Base-by-base conservation (phyloP, 2,888 invertebrate species). In the Agrochola litura region DNA sequence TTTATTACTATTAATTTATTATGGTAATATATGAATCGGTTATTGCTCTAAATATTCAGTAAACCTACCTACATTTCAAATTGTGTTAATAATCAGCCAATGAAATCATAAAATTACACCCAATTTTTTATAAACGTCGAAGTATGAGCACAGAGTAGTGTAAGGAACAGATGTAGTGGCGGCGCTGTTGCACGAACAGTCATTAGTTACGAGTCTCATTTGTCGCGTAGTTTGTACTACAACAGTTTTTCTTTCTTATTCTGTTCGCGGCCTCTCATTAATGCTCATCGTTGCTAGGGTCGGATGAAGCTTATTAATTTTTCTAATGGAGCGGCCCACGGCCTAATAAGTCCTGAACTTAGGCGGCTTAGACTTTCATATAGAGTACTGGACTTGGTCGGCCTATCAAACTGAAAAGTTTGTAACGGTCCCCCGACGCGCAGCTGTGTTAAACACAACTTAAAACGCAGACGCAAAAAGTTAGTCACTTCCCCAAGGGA, bases 321-420 rank as follows among this genome's bases (percentile, higher is more conserved):
- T 94, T 93, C 88, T 93, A 93, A 93, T 92, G 91, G 92, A 93
- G 91, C 85, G 90, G 89, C 89, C 87, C 85, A 88, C 87, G 84
- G 89, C 79, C 87, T 94, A 93, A 93, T 94, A 94, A 94, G 89
- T 89, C 86, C 81, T 86, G 89, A 86, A 85, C 63, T 60, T 19
- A 43, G 58, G 14, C 4, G 14, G 46, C 67, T 68, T 61, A 75
- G 58, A 52, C 46, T 54, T 83, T 77, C 22, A 43, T 46, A 77
- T 68, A 79, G 77, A 65, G 58, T 10, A 58, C 63, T 49, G 56
- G 60, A 73, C 90, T 89, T 88, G 84, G 83, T 83, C 83, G 84
- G 88, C 89, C 89, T 86, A 89, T 90, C 88, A 91, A 93, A 92
- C 91, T 90, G 90, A 90, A 93, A 95, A 95, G 93, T 96, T 95